Conservation (phyloP, 2,113 vertebrate species). For the Ctenodactylus gundi region DNA sequence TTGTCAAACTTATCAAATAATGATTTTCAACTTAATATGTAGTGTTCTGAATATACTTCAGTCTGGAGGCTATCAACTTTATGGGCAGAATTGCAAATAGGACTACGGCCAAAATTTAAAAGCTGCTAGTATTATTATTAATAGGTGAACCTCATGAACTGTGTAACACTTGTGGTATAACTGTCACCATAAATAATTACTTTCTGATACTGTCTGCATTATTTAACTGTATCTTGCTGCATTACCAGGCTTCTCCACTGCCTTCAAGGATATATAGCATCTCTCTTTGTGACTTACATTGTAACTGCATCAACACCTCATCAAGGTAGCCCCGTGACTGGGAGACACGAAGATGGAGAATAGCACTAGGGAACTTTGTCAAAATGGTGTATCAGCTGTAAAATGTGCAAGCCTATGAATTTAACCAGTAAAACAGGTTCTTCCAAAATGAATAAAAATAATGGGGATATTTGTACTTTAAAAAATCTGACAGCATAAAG, state of each 20-base stretch:
- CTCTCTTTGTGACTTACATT: neutral
- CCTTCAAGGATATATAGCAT: too few relatives aligned
- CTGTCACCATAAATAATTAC: neutral
- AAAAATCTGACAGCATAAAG: neutral
- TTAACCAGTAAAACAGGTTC: neutral
- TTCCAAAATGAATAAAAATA: constrained; percentile 7
- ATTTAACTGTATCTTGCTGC: neutral
- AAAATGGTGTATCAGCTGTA: neutral
- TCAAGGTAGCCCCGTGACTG: neutral
- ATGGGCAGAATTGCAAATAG: neutral
- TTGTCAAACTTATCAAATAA: constrained; percentile 17
- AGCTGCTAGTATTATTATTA: neutral
- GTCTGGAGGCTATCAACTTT: neutral
- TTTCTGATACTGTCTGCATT: neutral
- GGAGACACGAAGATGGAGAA: neutral
- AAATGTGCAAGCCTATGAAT: neutral
- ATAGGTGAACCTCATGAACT: constrained; percentile 33
- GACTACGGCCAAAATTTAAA: neutral
- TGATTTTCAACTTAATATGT: neutral
- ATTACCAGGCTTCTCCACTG: neutral
- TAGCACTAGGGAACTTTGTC: neutral
- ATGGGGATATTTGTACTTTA: neutral
- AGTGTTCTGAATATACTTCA: neutral
- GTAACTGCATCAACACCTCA: constrained; percentile 6
- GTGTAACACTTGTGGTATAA: neutral